These are phyloP conservation scores for Sternotherus odoratus DNA, from an alignment of 2,797 vertebrate species.

Conservation along the genomic window DNA sequence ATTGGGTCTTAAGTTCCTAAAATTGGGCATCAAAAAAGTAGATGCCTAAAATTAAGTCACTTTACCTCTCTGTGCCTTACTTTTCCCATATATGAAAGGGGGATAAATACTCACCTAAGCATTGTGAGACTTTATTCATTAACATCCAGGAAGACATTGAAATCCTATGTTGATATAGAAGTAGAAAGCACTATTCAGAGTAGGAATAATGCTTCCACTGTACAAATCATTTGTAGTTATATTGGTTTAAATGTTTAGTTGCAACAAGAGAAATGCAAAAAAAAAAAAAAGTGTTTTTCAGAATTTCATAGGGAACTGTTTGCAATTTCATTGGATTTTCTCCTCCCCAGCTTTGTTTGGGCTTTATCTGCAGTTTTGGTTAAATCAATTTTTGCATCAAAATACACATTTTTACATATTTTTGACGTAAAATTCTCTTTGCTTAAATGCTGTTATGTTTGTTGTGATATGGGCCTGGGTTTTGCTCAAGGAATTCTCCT, in stretches of 20 bases:
- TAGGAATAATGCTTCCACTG: neutral
- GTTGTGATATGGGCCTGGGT: constrained; percentile 47
- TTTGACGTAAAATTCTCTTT: constrained; percentile 50
- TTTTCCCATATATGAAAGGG: constrained; percentile 10
- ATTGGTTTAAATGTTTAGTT: constrained; percentile 51
- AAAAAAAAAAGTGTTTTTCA: too few relatives aligned
- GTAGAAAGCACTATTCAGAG: neutral
- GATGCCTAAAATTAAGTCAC: neutral
- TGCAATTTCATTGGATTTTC: constrained; percentile 63
- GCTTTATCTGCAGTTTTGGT: constrained; percentile 44
- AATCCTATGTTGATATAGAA: neutral
- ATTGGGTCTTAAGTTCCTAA: neutral
- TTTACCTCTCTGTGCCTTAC: neutral
- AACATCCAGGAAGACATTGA: neutral
- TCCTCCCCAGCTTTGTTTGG: constrained; percentile 17
- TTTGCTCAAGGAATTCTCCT: constrained; percentile 47
- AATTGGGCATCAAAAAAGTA: neutral
- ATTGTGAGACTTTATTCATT: neutral
- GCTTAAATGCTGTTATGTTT: constrained; percentile 35
- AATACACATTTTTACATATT: constrained; percentile 60
- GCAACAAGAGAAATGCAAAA: constrained; percentile 14
- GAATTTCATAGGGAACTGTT: constrained; percentile 49
- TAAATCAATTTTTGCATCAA: constrained; percentile 63
- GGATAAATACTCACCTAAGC: constrained; percentile 14
- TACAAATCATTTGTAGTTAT: neutral